A percentile compares a stretch with the other conserved stretches of the same genome.
These are phyloP conservation scores for Cheirogaleus major DNA, from an alignment of 2,797 vertebrate genomes.

Conservation along the genomic window DNA sequence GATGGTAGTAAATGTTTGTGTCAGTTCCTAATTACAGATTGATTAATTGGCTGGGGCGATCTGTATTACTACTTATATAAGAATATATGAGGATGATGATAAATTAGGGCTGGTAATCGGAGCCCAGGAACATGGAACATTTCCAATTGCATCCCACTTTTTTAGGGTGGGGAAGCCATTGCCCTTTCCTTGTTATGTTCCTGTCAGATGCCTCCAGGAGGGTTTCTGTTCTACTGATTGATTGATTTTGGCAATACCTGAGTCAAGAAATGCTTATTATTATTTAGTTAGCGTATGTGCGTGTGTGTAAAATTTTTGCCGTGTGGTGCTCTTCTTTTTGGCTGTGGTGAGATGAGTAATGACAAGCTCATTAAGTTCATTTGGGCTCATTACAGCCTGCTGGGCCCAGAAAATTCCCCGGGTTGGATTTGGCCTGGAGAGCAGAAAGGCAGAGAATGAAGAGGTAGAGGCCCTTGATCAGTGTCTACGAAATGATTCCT, in stretches of 20 bases:
- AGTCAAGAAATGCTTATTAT: slow-evolving; percentile 59
- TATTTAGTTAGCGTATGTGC: neutral
- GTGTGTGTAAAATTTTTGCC: slow-evolving; percentile 21
- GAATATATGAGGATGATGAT: slow-evolving; percentile 84
- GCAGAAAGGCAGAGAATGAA: slow-evolving; percentile 33
- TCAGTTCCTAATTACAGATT: slow-evolving; percentile 89
- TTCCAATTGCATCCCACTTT: slow-evolving; percentile 57
- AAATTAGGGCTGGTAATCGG: slow-evolving; percentile 76
- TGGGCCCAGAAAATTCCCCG: slow-evolving; percentile 67
- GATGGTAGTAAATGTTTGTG: slow-evolving; percentile 89
- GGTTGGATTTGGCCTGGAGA: slow-evolving; percentile 63
- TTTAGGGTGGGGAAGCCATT: neutral
- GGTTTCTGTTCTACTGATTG: neutral
- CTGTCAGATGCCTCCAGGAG: neutral
- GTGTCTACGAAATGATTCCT: neutral
- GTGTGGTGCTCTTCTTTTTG: slow-evolving; percentile 10
- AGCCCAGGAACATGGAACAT: slow-evolving; percentile 60
- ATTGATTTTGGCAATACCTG: slow-evolving; percentile 17
- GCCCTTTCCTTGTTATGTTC: neutral
- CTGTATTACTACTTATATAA: slow-evolving; percentile 86
- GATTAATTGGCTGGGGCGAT: slow-evolving; percentile 87
- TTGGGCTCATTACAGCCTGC: slow-evolving; percentile 71
- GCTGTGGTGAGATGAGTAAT: slow-evolving; percentile 65
- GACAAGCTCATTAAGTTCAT: slow-evolving; percentile 70
- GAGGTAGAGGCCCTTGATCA: neutral